Conservation (phyloP, 2,888 invertebrate genomes). For the Mechanitis messenoides region DNA sequence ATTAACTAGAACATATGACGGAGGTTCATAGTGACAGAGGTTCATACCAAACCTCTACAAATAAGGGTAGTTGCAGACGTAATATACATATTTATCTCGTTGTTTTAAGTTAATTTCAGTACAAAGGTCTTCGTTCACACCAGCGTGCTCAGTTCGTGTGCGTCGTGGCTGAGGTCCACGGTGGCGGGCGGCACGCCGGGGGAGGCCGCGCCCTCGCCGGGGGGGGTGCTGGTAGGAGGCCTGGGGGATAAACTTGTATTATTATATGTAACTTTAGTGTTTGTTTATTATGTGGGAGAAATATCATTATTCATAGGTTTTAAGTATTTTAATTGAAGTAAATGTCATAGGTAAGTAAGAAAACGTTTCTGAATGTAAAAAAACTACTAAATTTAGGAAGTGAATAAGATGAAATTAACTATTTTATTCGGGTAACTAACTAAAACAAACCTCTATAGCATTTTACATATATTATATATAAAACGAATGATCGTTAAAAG, state of each 20-base stretch:
- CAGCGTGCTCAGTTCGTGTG: slow-evolving; percentile 81
- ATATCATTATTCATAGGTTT: neutral
- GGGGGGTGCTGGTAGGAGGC: slow-evolving; percentile 78
- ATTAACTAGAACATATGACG: too few relatives aligned
- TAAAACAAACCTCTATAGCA: neutral
- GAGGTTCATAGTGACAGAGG: too few relatives aligned
- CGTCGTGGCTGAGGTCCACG: slow-evolving; percentile 79
- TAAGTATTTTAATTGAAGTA: neutral
- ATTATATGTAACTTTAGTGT: neutral
- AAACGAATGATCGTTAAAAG: neutral
- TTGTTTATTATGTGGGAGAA: too few relatives aligned
- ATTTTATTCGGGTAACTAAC: too few relatives aligned
- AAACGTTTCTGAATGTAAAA: too few relatives aligned
- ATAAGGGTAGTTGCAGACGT: too few relatives aligned
- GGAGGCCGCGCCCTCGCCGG: slow-evolving; percentile 73
- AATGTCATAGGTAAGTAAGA: too few relatives aligned
- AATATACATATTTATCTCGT: too few relatives aligned
- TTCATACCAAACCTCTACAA: too few relatives aligned
- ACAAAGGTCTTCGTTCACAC: slow-evolving; percentile 56
- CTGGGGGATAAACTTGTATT: slow-evolving; percentile 40
- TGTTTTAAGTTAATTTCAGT: too few relatives aligned
- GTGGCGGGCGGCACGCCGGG: slow-evolving; percentile 78
- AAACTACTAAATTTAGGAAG: too few relatives aligned
- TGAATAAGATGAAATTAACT: neutral
- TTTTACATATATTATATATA: neutral